Conservation (phyloP, 2,888 invertebrate genomes). For the Drosophila mettleri region DNA sequence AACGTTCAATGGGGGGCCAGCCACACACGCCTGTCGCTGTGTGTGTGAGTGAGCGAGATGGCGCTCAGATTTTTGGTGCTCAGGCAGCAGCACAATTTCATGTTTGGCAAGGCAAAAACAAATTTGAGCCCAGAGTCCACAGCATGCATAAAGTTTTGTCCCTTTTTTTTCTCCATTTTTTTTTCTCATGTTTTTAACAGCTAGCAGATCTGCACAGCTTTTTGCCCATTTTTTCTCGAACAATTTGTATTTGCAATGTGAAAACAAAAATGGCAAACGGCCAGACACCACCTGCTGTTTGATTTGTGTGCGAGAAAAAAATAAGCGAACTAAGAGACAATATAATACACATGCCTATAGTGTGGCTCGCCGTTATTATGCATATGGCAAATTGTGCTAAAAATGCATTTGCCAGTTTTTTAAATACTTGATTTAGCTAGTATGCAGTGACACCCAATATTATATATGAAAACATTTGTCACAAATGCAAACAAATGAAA, state of each 20-base stretch:
- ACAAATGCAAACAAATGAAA: too few species aligned
- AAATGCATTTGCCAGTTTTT: slow-evolving; percentile 19
- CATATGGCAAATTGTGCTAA: slow-evolving; percentile 37
- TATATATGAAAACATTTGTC: too few species aligned
- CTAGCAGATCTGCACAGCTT: neutral
- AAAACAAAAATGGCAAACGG: slow-evolving; percentile 72
- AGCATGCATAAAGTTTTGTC: slow-evolving; percentile 18
- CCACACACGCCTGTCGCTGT: slow-evolving; percentile 23
- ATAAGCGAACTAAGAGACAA: slow-evolving; percentile 4
- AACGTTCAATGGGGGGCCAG: slow-evolving; percentile 43
- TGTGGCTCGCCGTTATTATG: slow-evolving; percentile 10
- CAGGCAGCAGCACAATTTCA: slow-evolving; percentile 23
- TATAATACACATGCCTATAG: slow-evolving; percentile 20
- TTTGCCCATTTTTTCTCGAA: slow-evolving; percentile 18
- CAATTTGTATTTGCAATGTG: slow-evolving; percentile 75
- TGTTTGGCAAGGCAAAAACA: slow-evolving; percentile 55
- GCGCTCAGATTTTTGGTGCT: slow-evolving; percentile 2
- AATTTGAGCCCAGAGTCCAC: slow-evolving; percentile 41
- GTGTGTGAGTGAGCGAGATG: slow-evolving; percentile 51
- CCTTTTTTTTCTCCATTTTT: slow-evolving; percentile 9
- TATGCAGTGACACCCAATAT: neutral
- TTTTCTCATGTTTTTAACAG: slow-evolving; percentile 13
- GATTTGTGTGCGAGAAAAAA: slow-evolving; percentile 57
- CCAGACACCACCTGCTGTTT: slow-evolving; percentile 72
- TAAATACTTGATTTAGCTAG: neutral